Conservation (phyloP, 2,797 vertebrate genomes). For the Lutjanus argentimaculatus region DNA sequence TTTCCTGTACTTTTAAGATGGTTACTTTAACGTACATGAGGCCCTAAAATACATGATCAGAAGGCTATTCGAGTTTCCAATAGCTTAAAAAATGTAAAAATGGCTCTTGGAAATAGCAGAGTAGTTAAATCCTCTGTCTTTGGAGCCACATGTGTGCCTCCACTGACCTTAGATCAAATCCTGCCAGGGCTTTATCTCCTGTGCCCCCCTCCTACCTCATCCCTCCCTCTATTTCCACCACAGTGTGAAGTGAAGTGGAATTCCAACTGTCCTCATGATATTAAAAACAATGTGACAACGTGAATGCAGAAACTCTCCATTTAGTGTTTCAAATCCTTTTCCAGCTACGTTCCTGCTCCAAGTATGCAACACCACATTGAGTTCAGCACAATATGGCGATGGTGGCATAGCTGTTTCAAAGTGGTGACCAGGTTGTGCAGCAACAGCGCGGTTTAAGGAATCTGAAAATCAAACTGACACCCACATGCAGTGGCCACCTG, state of each 20-base stretch:
- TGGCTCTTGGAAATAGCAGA: slow-evolving; percentile 21
- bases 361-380: slow-evolving; percentile 42
- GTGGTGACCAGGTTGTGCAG: slow-evolving; percentile 47
- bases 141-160: slow-evolving; percentile 34
- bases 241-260: slow-evolving; percentile 55
- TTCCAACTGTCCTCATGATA: slow-evolving; percentile 48
- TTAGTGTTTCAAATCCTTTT: slow-evolving; percentile 32
- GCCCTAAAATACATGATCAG: no score
- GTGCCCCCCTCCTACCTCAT: slow-evolving; percentile 12
- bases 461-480: slow-evolving; percentile 79
- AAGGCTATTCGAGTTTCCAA: no score
- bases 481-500: slow-evolving; percentile 78
- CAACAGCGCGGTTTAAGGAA: slow-evolving; percentile 56
- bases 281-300: slow-evolving; percentile 36
- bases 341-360: slow-evolving; percentile 14
- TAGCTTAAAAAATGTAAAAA: slow-evolving; percentile 29
- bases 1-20: no score
- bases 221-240: slow-evolving; percentile 40
- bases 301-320: slow-evolving; percentile 36
- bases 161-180: slow-evolving; percentile 64
- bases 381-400: slow-evolving; percentile 24
- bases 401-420: slow-evolving; percentile 53
- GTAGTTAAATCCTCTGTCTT: slow-evolving; percentile 48
- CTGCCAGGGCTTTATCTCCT: slow-evolving; percentile 48
- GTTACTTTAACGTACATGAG: no score